A percentile compares a stretch with the other conserved stretches of the same genome.
Conservation (phyloP, 2,888 invertebrate genomes). For the Autographa gamma region DNA sequence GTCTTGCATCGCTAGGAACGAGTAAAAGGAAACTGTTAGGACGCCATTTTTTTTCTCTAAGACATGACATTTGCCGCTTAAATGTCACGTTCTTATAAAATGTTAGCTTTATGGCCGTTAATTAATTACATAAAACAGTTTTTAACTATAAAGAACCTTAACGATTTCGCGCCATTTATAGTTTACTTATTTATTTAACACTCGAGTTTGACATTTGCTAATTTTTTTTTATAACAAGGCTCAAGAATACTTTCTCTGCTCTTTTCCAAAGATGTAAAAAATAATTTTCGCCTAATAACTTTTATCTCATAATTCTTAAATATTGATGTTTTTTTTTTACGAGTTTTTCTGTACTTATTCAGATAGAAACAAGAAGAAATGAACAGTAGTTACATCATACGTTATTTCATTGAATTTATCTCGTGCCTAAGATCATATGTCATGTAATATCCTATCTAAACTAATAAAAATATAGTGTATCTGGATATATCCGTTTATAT, state of each 20-base stretch:
- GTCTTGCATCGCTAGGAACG: conserved; percentile 21
- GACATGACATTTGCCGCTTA: conserved; percentile 33
- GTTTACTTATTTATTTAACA: too few relatives aligned
- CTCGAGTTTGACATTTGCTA: not conserved
- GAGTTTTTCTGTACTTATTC: not conserved
- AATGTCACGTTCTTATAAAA: not conserved
- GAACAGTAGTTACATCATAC: conserved; percentile 50
- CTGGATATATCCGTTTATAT: conserved; percentile 20
- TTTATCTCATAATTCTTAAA: not conserved
- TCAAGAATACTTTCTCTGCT: not conserved
- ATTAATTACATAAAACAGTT: not conserved
- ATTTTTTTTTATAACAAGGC: not conserved
- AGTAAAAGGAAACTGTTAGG: conserved; percentile 35
- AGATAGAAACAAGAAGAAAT: conserved; percentile 33
- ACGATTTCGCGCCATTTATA: not conserved
- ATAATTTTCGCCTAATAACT: not conserved
- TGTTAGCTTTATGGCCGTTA: not conserved
- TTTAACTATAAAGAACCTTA: not conserved
- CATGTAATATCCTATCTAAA: conserved; percentile 40
- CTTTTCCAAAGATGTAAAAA: not conserved
- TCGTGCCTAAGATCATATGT: conserved; percentile 50
- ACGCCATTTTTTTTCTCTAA: conserved; percentile 29
- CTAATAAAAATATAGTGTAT: conserved; percentile 19
- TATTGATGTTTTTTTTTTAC: not conserved
- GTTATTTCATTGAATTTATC: conserved; percentile 49